phyloP scores from a whole-genome alignment of 2,797 vertebrate genomes.

The Petrocephalus sullivani region DNA sequence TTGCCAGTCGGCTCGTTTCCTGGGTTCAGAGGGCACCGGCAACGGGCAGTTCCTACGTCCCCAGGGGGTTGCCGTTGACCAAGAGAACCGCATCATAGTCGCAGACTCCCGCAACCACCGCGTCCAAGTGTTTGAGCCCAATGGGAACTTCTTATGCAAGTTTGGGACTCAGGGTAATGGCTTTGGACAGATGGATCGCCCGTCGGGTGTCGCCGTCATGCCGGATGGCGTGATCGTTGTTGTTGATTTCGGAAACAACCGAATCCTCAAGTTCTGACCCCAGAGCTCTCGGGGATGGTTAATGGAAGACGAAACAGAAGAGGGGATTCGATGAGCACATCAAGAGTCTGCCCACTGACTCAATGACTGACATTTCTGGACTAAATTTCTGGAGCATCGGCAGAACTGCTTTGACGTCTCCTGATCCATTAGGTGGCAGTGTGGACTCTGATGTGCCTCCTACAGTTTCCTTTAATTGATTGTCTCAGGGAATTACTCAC shows the following conservation, averaged over 20 bases:
- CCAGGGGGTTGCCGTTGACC: constrained; percentile 92
- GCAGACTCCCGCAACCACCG: constrained; percentile 97
- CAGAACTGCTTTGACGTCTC: neutral
- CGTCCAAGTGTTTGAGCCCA: constrained; percentile 97
- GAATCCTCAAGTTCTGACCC: constrained; percentile 89
- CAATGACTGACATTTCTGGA: neutral
- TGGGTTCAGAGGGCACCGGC: constrained; percentile 88
- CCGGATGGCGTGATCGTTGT: constrained; percentile 97
- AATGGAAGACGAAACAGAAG: constrained; percentile 45
- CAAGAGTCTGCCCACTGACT: constrained; percentile 28
- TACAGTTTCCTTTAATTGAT: constrained; percentile 42
- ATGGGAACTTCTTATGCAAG: constrained; percentile 98
- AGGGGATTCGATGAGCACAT: constrained; percentile 51
- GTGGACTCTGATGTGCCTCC: constrained; percentile 39
- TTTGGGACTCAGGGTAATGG: constrained; percentile 92
- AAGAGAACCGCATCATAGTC: constrained; percentile 96
- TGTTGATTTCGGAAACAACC: constrained; percentile 99
- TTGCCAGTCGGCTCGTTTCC: constrained; percentile 93
- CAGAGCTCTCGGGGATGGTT: constrained; percentile 46
- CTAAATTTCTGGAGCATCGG: neutral
- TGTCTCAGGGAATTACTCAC: constrained; percentile 76
- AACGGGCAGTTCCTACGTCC: constrained; percentile 95
- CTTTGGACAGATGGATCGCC: constrained; percentile 98
- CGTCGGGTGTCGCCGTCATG: constrained; percentile 91
- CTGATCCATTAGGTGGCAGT: neutral